Base-by-base conservation (phyloP, 2,113 vertebrate species). In the Oncorhynchus tshawytscha region DNA sequence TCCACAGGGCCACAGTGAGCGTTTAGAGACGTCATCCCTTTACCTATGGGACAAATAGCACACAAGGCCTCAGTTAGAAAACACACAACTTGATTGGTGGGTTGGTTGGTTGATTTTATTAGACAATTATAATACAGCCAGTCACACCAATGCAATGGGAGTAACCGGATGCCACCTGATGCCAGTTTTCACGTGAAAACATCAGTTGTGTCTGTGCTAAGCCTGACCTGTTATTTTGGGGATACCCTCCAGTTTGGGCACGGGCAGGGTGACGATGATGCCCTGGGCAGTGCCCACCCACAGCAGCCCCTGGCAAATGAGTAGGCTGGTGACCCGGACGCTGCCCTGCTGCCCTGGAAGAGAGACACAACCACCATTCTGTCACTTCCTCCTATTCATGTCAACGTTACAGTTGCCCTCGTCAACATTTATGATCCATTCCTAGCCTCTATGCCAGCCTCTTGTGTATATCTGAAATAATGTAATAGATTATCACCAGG, bases 201-300 rank as follows among this genome's bases (percentile, higher is more conserved):
- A 1, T n/a, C 22, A 8, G 13, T 22, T n/a, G n/a, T 54, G 59
- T 22, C 8, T 62, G 59, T 12, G 11, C 5, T 25, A 15, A 51
- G 24, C 20, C 29, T 22, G 48, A 31, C 73, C 95, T 3, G 95
- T 97, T 91, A 97, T 95, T 87, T 96, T 97, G 1, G 96, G 96
- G 80, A 97, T 96, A 7, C 96, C 96, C 71, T 97, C 96, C 73
- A 97, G 80, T 67, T 94, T 94, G 0, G 96, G 95, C 76, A 96
- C 93, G 0, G 95, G 96, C 75, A 96, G 79, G 27, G 96, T 84
- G 60, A 97, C 91, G 0, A 97, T 91, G 82, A 95, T 89, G 5
- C 96, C 96, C 86, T 94, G 94, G 74, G 94, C 93, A 0, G 96
- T 97, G 62, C 96, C 96, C 51, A 97, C 94, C 96, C 95, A 97